A percentile compares a stretch with the other conserved stretches of the same genome.
These are phyloP conservation scores for Rhinichthys klamathensis DNA, from an alignment of 2,113 vertebrate genomes.

Conservation along the genomic window DNA sequence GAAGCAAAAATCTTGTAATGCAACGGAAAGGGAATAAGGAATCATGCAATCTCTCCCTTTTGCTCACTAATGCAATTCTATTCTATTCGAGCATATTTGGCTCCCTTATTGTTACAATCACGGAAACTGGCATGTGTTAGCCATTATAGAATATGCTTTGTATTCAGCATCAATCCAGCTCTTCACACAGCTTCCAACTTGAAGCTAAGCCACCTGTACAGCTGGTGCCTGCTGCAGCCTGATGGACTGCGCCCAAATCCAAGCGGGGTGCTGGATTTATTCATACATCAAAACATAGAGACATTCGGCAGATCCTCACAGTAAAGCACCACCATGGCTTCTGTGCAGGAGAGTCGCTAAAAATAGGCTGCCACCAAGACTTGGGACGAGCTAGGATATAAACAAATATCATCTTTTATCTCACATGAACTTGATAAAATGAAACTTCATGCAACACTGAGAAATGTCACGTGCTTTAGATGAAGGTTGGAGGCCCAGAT, in stretches of 20 bases:
- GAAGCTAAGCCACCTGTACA: conserved; percentile 47
- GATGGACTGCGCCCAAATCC: conserved; percentile 42
- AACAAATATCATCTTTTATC: conserved; percentile 22
- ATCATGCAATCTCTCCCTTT: not conserved
- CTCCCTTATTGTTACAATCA: conserved; percentile 23
- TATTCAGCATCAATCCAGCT: conserved; percentile 51
- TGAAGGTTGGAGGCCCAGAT: not conserved
- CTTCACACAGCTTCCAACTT: conserved; percentile 42
- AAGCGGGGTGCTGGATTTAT: conserved; percentile 21
- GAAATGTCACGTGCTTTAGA: not conserved
- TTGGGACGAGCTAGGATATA: conserved; percentile 42
- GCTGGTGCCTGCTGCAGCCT: conserved; percentile 49
- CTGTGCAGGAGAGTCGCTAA: conserved; percentile 22
- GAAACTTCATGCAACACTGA: not conserved
- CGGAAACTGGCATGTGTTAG: conserved; percentile 17
- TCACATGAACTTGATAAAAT: not conserved
- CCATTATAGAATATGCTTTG: conserved; percentile 47
- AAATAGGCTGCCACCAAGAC: conserved; percentile 45
- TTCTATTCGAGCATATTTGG: conserved; percentile 22
- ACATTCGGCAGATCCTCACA: conserved; percentile 30
- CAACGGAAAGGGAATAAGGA: not conserved
- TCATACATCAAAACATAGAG: conserved; percentile 50
- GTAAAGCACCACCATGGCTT: not conserved
- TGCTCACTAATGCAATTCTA: conserved; percentile 28
- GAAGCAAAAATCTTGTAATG: not conserved